phyloP scores from a whole-genome alignment of 2,113 vertebrate genomes.

The Vireo altiloquus region DNA sequence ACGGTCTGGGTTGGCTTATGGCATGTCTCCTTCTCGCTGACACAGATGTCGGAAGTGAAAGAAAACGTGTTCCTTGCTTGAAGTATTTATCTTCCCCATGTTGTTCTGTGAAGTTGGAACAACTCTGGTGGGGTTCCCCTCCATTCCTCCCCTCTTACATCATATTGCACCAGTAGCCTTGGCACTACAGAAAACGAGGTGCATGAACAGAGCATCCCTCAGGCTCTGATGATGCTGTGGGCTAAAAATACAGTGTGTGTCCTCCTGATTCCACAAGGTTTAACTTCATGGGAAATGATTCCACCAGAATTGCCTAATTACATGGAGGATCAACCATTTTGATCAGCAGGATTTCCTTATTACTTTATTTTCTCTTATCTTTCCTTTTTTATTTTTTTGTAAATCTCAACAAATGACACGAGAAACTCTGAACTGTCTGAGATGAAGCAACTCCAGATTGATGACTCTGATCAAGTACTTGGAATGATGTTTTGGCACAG shows the following conservation, averaged over 20 bases:
- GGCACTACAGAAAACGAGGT: not conserved
- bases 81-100: not conserved
- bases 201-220: not conserved
- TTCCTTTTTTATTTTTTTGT: not conserved
- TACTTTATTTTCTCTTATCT: not conserved
- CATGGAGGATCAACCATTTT: not conserved
- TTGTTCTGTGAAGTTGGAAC: not conserved
- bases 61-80: not conserved
- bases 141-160: not conserved
- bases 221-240: not conserved
- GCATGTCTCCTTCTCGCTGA: not conserved
- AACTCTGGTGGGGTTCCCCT: not conserved
- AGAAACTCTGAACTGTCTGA: not conserved
- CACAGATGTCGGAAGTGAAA: rapidly evolving
- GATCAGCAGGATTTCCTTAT: not conserved
- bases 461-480: not conserved
- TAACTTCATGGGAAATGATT: not conserved
- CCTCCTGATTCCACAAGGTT: not conserved
- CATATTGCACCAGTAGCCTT: not conserved
- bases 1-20: not conserved
- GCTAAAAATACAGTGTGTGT: not conserved
- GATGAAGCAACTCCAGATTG: not conserved
- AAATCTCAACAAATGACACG: not conserved
- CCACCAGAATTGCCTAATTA: not conserved
- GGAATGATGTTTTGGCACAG: not conserved